Conservation (phyloP, 2,888 invertebrate genomes). For the Strigamia crassipes region DNA sequence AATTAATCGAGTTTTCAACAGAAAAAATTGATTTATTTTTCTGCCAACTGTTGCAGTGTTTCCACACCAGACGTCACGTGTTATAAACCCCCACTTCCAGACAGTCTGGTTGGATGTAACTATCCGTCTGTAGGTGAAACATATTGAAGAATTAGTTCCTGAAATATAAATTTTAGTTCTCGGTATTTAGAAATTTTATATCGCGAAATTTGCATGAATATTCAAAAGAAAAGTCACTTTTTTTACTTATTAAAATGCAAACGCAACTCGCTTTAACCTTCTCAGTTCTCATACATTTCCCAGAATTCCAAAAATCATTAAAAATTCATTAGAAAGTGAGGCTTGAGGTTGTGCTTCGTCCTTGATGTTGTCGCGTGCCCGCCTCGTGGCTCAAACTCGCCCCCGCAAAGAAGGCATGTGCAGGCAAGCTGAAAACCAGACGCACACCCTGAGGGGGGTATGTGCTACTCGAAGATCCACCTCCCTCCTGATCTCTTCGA, state of each 20-base stretch:
- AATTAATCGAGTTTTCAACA: background rate
- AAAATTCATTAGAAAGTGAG: slow-evolving; percentile 4
- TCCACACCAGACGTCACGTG: background rate
- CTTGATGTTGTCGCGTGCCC: slow-evolving; percentile 37
- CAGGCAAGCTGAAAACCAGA: slow-evolving; percentile 40
- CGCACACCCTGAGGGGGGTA: slow-evolving; percentile 38
- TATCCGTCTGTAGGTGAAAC: too few species aligned
- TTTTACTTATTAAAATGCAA: too few species aligned
- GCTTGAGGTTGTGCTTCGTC: background rate
- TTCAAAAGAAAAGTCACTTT: too few species aligned
- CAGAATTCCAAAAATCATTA: background rate
- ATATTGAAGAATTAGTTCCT: too few species aligned
- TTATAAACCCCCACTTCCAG: background rate
- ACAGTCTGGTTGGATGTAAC: too few species aligned
- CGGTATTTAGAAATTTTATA: too few species aligned
- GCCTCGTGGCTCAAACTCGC: slow-evolving; percentile 39
- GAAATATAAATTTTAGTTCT: too few species aligned
- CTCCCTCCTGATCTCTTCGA: background rate
- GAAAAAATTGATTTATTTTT: background rate
- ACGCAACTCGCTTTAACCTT: too few species aligned
- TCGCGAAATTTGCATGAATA: too few species aligned
- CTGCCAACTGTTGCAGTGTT: background rate
- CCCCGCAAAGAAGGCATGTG: slow-evolving; percentile 36
- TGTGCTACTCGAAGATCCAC: slow-evolving; percentile 19
- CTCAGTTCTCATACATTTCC: background rate